phyloP scores from a whole-genome alignment of 2,797 vertebrate genomes.

The Crenichthys baileyi region DNA sequence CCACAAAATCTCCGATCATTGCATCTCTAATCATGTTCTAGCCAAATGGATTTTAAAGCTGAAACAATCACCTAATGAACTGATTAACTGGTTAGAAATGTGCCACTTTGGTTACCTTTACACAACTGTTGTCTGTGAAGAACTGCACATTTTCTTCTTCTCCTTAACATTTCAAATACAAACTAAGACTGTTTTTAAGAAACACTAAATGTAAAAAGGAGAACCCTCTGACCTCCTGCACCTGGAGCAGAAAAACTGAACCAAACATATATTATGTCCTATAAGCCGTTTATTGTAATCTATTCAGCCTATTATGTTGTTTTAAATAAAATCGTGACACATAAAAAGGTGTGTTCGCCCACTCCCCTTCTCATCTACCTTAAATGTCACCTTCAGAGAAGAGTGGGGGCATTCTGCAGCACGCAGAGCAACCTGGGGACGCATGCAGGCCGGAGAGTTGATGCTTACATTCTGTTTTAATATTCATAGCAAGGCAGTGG shows the following conservation, averaged over 20 bases:
- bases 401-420: conserved; percentile 7
- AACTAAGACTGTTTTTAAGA: background rate
- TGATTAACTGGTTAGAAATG: background rate
- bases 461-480: background rate
- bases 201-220: background rate
- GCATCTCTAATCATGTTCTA: background rate
- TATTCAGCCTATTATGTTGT: background rate
- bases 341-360: background rate
- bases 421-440: conserved; percentile 10
- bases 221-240: background rate
- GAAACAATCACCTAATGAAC: background rate
- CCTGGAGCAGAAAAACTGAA: background rate
- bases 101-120: background rate
- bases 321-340: background rate
- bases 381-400: conserved; percentile 62
- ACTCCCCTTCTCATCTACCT: conserved; percentile 13
- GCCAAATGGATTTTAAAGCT: background rate
- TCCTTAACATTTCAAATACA: background rate
- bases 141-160: background rate
- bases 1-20: background rate
- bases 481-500: background rate
- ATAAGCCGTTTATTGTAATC: background rate
- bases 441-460: background rate
- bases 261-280: background rate
- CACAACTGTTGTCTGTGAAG: background rate